Evolutionary conservation across 2,113 vertebrate species (phyloP).

Genomic region (Percopsis transmontana): DNA sequence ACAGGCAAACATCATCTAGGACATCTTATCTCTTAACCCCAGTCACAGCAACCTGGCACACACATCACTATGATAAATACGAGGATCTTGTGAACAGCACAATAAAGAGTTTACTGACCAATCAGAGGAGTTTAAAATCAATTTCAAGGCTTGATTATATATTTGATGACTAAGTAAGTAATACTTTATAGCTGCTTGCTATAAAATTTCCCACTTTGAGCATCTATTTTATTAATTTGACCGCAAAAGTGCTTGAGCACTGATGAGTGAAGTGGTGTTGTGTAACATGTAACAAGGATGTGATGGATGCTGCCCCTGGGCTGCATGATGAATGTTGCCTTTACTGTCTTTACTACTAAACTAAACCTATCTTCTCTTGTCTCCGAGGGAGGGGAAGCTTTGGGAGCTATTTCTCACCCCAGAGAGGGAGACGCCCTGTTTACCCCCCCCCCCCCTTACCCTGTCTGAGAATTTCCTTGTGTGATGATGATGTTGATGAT

Average conservation of each 20-base stretch:
- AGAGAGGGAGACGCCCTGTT: constrained; percentile 3
- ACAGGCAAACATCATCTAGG: constrained; percentile 59
- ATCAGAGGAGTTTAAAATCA: too few relatives aligned
- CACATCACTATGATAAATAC: constrained; percentile 11
- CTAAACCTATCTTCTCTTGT: constrained; percentile 50
- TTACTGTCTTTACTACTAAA: constrained; percentile 51
- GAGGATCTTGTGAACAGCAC: constrained; percentile 30
- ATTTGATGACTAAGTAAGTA: too few relatives aligned
- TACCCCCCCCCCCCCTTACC: constrained; percentile 25
- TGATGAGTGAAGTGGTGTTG: constrained; percentile 37
- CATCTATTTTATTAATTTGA: constrained; percentile 16
- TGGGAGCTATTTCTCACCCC: constrained; percentile 24
- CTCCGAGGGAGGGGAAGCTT: constrained; percentile 36
- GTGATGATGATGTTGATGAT: constrained; percentile 21
- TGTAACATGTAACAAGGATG: constrained; percentile 40
- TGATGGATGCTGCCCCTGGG: constrained; percentile 61
- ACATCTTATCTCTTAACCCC: constrained; percentile 71
- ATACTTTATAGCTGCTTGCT: too few relatives aligned
- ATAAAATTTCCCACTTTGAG: constrained; percentile 26
- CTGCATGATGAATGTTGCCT: constrained; percentile 45
- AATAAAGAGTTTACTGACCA: background rate
- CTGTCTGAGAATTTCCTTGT: constrained; percentile 28
- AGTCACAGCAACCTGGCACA: constrained; percentile 55
- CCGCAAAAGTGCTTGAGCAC: constrained; percentile 29
- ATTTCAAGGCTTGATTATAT: too few relatives aligned